A percentile compares a stretch with the other conserved stretches of the same genome.
phyloP scores from a whole-genome alignment of 2,888 invertebrate genomes.

The Callinectes sapidus region DNA sequence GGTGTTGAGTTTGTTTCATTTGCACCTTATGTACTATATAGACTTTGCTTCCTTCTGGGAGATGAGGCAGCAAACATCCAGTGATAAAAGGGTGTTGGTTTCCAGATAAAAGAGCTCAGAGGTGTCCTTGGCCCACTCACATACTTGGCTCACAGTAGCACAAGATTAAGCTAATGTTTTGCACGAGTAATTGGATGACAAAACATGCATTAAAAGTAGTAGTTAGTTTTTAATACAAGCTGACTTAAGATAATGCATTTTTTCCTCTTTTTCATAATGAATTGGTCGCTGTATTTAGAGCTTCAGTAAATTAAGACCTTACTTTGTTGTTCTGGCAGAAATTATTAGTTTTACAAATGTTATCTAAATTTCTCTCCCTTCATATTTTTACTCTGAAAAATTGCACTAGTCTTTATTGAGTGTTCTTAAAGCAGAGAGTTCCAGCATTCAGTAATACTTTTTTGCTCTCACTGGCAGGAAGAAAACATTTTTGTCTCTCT shows the following conservation, averaged over 20 bases:
- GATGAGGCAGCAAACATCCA: background rate
- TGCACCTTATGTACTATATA: too few relatives aligned
- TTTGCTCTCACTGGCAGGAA: background rate
- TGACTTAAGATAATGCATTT: constrained; percentile 18
- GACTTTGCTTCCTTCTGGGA: background rate
- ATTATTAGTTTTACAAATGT: background rate
- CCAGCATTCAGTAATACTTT: background rate
- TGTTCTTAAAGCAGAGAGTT: background rate
- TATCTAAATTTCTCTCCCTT: background rate
- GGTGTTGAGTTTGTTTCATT: too few relatives aligned
- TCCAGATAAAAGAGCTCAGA: constrained; percentile 11
- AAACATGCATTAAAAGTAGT: constrained; percentile 23
- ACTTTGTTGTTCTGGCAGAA: background rate
- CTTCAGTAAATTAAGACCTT: background rate
- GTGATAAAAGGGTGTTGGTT: background rate
- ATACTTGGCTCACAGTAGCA: background rate
- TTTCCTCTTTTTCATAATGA: background rate
- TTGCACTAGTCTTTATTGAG: background rate
- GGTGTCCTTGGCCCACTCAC: background rate
- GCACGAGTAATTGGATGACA: constrained; percentile 22
- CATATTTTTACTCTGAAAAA: background rate
- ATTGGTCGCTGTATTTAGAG: background rate
- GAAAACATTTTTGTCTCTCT: background rate
- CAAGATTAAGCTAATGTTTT: constrained; percentile 4
- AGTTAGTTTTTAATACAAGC: constrained; percentile 11